Evolutionary conservation across 2,797 vertebrate species (phyloP), one percentile per base, ranked within the genome.

Genomic region (Sternarchorhynchus goeldii): DNA sequence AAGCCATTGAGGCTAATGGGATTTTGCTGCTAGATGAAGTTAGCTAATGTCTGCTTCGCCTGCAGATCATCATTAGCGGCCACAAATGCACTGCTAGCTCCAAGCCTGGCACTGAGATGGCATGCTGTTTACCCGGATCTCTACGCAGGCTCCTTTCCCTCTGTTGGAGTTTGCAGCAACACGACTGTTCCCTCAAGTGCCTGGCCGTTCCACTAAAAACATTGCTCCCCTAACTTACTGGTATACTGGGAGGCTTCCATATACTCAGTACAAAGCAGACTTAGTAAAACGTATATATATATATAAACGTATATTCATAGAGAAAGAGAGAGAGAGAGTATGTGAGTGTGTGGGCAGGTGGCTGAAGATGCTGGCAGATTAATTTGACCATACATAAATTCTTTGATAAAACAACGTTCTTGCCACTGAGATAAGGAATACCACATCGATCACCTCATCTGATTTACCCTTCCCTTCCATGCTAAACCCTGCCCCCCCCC

Each of bases 1-100:
- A 77, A 84, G 89, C 89, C 91, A 90, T 93, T 92, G 89, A 90
- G 90, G 92, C 92, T 94, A 93, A 93, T 93, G 90, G 87, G 85
- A 85, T 90, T 80, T 77, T 90, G 91, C 88, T 89, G 89, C 87
- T 81, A 88, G 88, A 90, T 84, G 87, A 87, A 86, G 87, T 86
- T 84, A 83, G 88, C 91, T 93, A 92, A 92, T 94, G 92, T 91
- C 90, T 86, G 87, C 90, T 90, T 92, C 91, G 85, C 88, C 55
- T 50, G 59, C 87, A 88, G 87, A 87, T 91, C 91, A 88, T 89
- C 83, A 63, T 75, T 12, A 45, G 63, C 66, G 55, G 8, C 20
- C 31, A 75, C 69, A 73, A 64, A 81, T 36, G 68, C 8, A 36
- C 73, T 21, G 60, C 73, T 21, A 67, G 58, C 77, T 55, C 55